Evolutionary conservation across 2,797 vertebrate genomes (phyloP).

Genomic region (Lates japonicus): DNA sequence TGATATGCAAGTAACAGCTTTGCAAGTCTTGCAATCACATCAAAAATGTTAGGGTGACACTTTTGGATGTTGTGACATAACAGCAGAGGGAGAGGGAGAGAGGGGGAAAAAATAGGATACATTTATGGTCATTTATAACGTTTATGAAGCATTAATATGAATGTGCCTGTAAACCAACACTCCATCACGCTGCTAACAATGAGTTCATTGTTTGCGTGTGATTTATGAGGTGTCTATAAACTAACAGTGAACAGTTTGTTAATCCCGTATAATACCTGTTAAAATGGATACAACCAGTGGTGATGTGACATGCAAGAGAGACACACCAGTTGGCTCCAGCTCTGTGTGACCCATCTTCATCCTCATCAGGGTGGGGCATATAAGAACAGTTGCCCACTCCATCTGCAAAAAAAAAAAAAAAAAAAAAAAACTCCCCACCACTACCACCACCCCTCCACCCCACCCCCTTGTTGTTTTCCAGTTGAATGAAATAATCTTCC

Average conservation of each 20-base stretch:
- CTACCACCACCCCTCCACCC: slow-evolving; percentile 58
- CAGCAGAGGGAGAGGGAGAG: slow-evolving; percentile 16
- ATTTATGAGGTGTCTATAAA: slow-evolving; percentile 81
- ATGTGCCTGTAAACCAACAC: slow-evolving; percentile 77
- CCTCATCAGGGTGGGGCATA: slow-evolving; percentile 77
- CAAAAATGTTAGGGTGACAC: slow-evolving; percentile 52
- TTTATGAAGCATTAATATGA: slow-evolving; percentile 83
- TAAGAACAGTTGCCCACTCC: slow-evolving; percentile 84
- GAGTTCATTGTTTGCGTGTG: slow-evolving; percentile 76
- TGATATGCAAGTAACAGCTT: slow-evolving; percentile 52
- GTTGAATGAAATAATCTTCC: slow-evolving; percentile 90
- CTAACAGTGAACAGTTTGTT: slow-evolving; percentile 80
- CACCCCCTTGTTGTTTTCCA: slow-evolving; percentile 89
- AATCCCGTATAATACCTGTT: slow-evolving; percentile 80
- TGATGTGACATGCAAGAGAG: slow-evolving; percentile 59
- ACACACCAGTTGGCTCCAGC: slow-evolving; percentile 75
- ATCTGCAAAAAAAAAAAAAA: slow-evolving; percentile 66
- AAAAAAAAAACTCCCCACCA: slow-evolving; percentile 45
- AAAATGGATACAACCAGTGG: slow-evolving; percentile 70
- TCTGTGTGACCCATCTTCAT: slow-evolving; percentile 72
- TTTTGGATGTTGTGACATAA: slow-evolving; percentile 65
- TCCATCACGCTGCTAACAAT: slow-evolving; percentile 76
- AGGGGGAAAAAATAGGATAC: slow-evolving; percentile 16
- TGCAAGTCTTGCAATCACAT: slow-evolving; percentile 64
- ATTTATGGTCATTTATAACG: slow-evolving; percentile 77